These are phyloP conservation scores for Elegia similella DNA, from an alignment of 2,888 invertebrate species.

Conservation along the genomic window DNA sequence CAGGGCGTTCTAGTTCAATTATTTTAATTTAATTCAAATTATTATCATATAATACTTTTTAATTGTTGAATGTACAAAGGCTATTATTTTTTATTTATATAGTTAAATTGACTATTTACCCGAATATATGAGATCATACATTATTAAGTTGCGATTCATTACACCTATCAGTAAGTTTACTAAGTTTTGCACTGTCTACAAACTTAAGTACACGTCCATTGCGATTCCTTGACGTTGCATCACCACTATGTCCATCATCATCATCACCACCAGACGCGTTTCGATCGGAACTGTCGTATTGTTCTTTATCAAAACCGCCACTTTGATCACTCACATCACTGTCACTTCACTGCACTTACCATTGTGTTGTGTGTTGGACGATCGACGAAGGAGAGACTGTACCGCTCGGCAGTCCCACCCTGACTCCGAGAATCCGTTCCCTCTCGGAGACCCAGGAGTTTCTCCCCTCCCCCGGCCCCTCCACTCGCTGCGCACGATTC, in stretches of 20 bases:
- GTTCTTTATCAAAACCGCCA: slow-evolving; percentile 21
- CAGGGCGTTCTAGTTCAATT: no score
- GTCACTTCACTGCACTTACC: slow-evolving; percentile 61
- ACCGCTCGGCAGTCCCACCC: slow-evolving; percentile 78
- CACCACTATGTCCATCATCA: not conserved
- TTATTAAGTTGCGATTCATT: no score
- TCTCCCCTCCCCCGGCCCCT: slow-evolving; percentile 41
- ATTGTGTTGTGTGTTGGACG: slow-evolving; percentile 73
- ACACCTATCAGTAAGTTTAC: no score
- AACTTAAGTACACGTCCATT: slow-evolving; percentile 3
- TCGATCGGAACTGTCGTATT: slow-evolving; percentile 10
- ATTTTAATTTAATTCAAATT: no score
- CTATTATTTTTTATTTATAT: no score
- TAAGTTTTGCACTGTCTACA: not conserved
- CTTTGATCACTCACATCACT: slow-evolving; percentile 43
- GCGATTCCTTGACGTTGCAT: not conserved
- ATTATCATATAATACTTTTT: no score
- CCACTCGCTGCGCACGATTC: slow-evolving; percentile 50
- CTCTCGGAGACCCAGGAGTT: slow-evolving; percentile 51
- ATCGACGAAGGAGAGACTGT: slow-evolving; percentile 78
- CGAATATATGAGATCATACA: no score
- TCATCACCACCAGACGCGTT: slow-evolving; percentile 10
- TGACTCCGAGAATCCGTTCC: slow-evolving; percentile 69
- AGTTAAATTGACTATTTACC: no score
- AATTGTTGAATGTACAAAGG: no score